Base-by-base conservation (phyloP, 35 echinoderm and acorn worm species). In the Ophiothrix spiculata region DNA sequence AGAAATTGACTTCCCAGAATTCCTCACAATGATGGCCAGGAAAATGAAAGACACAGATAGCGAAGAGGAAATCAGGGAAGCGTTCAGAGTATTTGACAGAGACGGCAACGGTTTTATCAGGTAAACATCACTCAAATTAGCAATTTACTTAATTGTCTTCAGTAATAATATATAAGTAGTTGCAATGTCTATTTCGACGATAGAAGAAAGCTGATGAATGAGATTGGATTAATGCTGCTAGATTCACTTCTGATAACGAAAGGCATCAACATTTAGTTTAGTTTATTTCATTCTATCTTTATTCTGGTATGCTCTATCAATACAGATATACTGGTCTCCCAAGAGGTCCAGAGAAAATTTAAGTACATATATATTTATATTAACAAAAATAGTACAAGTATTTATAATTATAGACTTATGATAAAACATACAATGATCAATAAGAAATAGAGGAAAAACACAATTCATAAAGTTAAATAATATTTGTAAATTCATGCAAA, bases 31-130 rank as follows among this genome's bases (percentile, higher is more conserved):
- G 89, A 91, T 91, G 89, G 89, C 89, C 29, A 77, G 89, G 37
- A 91, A 91, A 49, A 91, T 91, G 89, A 91, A 91, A 77, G 89
- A 91, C 63, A 86, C 83, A 36, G 89, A 91, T 15, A 86, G 82
- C 15, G 89, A 91, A 38, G 89, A 91, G 46, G 89, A 91, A 46
- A 91, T 91, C 76, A 91, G 89, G 39, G 89, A 91, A 80, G 89
- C 89, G 4, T 91, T 91, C 77, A 84, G 89, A 37, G 89, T 91
- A n/a, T 91, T 91, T 38, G 89, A 91, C 82, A 91, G 86, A 37
- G 89, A 91, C 75, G 89, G 89, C 34, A 91, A 91, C 42, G 89
- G 89, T 19, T 91, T 91, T 54, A 91, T 91, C 73, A 91, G 89
- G 75, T 84, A 77, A 1, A 14, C 21, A 31, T 10, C 35, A 39